phyloP scores from a whole-genome alignment of 2,113 vertebrate genomes.

The Notechis scutatus region DNA sequence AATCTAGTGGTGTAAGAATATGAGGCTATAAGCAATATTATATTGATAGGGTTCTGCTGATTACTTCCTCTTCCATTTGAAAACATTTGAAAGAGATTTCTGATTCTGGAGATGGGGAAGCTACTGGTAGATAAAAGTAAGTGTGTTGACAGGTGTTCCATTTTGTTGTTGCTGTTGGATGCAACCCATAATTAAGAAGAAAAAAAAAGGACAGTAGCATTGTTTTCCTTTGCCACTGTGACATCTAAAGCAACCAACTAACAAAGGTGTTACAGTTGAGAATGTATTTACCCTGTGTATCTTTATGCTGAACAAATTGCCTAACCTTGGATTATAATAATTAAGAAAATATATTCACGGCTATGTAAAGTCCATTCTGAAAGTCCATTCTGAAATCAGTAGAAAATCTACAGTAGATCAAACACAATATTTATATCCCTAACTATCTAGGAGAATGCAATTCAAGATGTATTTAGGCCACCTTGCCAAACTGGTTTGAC shows the following conservation, averaged over 20 bases:
- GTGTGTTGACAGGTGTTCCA: neutral
- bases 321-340: neutral
- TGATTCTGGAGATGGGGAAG: neutral
- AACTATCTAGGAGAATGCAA: neutral
- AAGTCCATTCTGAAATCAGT: neutral
- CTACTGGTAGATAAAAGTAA: neutral
- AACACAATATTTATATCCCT: neutral
- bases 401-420: conserved; percentile 10
- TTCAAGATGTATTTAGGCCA: neutral
- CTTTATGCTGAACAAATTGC: neutral
- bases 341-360: neutral
- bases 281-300: neutral
- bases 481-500: conserved; percentile 14
- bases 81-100: neutral
- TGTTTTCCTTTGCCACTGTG: neutral
- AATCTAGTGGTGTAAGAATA: neutral
- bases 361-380: neutral
- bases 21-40: neutral
- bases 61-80: neutral
- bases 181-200: neutral
- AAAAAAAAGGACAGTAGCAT: neutral
- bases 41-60: neutral
- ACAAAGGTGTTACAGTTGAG: neutral
- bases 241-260: neutral
- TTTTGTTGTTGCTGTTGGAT: neutral